Base-by-base conservation (phyloP, 1,140 invertebrate species). In the Sitophilus oryzae region DNA sequence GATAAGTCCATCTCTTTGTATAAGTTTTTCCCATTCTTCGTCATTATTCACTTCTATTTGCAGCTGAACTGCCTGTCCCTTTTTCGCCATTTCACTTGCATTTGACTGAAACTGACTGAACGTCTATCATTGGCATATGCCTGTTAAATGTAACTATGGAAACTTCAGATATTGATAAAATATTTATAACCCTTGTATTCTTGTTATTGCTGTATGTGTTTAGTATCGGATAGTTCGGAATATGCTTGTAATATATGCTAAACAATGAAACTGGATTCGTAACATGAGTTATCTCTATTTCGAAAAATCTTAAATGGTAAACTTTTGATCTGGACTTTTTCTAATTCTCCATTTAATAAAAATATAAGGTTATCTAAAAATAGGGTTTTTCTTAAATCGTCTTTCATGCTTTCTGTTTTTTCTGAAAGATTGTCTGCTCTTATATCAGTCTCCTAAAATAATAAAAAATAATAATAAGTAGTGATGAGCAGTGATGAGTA, bases 1-100 rank as follows among this genome's bases (percentile, higher is more conserved):
- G 52, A 91, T 74, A 23, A 95, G 74, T 50, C 92, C 91, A 52
- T 88, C 81, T 63, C 82, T 81, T 43, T 80, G 75, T 20, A 94
- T 61, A 55, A 93, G 79, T 68, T 89, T 88, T 48, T 82, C 78
- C 85, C 91, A 93, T 62, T 96, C 91, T 54, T 93, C 89, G 58
- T 93, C 86, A n/a, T 75, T 88, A 56, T 76, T 76, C n/a, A 91
- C 77, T 67, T 92, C 89, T 3, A 81, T 78, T 71, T 91, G 89
- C 9, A 91, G 73, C 58, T 87, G 84, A 21, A 86, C 79, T 44
- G 83, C 81, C 35, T 77, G 79, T 21, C 81, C 82, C 67, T 91
- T 91, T 71, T 90, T 91, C 56, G 81, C 76, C 76, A 77, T 78
- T 63, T 50, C 19, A 2, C 11, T 36, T 47, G 19, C 30, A 18